Base-by-base conservation (phyloP, 2,888 invertebrate species). In the Dicyrtomina minuta region DNA sequence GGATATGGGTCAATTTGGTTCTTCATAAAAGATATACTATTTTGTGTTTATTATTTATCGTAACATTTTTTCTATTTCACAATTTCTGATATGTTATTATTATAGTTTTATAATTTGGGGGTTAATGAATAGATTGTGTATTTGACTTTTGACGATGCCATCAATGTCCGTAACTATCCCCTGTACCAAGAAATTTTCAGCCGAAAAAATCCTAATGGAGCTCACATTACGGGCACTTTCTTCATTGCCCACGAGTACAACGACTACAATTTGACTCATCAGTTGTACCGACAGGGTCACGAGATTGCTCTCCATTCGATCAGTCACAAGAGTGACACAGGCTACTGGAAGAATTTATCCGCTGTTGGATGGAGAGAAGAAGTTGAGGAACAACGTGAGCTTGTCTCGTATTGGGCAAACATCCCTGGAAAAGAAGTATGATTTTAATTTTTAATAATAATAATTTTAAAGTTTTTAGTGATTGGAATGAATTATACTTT, bases 181-280 rank as follows among this genome's bases (percentile, higher is more conserved):
- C 68, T 78, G 6, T 88, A 88, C 79, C 80, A 84, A 12, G 79
- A 83, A 0, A 80, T 89, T 3, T 83, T 82, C 66, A 79, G 81
- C 15, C 81, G 88, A 0, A 79, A 59, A 3, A 91, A 91, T 81
- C 87, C 86, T 0, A 88, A 91, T 79, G 85, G 85, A 1, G 88
- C 88, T 70, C 84, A 84, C 0, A 85, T 86, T 0, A 84, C 86
- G 0, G 85, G 85, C 46, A 90, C 90, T 0, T 89, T 89, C 81
- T 91, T 86, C 80, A 84, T 90, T 43, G 88, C 86, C 44, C 90
- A 91, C 78, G 88, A 89, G 73, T 90, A 90, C 80, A 89, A 88
- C 0, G 87, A 89, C 81, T 90, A 90, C 78, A 81, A 83, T 5
- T 77, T 84, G 69, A 84, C 89, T 1, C 87, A 89, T 78, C 84